A percentile compares a stretch with the other conserved stretches of the same genome.
These are phyloP conservation scores for Yponomeuta sedellus DNA, from an alignment of 2,888 invertebrate species.

Conservation along the genomic window DNA sequence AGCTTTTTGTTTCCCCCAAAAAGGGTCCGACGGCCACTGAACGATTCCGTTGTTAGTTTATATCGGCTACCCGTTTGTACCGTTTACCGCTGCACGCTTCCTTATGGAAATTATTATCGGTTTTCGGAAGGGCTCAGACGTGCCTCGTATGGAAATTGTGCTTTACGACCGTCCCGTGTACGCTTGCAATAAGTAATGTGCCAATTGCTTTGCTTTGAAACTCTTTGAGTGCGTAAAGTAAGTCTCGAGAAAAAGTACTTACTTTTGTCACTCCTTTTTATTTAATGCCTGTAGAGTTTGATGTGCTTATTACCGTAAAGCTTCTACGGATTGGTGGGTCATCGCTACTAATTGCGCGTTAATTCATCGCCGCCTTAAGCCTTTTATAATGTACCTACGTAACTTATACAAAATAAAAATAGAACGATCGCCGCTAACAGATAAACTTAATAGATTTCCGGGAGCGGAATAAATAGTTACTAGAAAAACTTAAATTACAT, in stretches of 20 bases:
- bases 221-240: neutral
- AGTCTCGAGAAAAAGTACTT: neutral
- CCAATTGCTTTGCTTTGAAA: neutral
- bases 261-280: too few species aligned
- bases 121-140: slow-evolving; percentile 40
- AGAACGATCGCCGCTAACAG: too few species aligned
- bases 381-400: too few species aligned
- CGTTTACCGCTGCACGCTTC: slow-evolving; percentile 48
- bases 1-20: neutral
- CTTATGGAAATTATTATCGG: slow-evolving; percentile 59
- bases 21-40: neutral
- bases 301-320: neutral
- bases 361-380: too few species aligned
- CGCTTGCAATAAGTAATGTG: neutral
- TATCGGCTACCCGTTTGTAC: slow-evolving; percentile 53
- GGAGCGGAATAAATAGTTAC: too few species aligned
- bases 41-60: neutral
- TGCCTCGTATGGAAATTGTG: slow-evolving; percentile 28
- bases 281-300: neutral
- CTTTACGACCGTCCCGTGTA: neutral
- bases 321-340: too few species aligned
- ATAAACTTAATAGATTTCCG: too few species aligned
- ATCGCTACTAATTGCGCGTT: too few species aligned
- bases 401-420: too few species aligned
- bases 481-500: too few species aligned